These are phyloP conservation scores for Sparidentex hasta DNA, from an alignment of 2,797 vertebrate genomes.

Conservation along the genomic window DNA sequence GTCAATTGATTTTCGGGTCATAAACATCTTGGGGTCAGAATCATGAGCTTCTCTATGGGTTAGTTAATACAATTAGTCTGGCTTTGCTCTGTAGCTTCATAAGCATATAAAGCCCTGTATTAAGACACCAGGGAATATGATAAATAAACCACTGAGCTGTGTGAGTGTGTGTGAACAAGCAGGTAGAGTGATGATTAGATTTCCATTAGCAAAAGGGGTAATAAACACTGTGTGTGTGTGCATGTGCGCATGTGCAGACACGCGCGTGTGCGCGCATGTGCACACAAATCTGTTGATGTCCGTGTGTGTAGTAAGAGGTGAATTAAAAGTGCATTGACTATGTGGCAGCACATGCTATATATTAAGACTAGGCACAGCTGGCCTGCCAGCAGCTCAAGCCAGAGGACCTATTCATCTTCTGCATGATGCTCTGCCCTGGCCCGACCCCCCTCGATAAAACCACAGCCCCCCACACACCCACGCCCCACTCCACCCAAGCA, in stretches of 20 bases:
- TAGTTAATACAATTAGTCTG: conserved; percentile 77
- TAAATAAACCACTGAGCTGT: conserved; percentile 66
- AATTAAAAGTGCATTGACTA: conserved; percentile 92
- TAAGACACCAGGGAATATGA: conserved; percentile 69
- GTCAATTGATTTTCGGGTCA: conserved; percentile 72
- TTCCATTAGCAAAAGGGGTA: conserved; percentile 74
- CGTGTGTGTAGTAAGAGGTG: conserved; percentile 76
- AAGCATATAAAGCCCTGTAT: conserved; percentile 53
- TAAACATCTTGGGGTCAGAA: conserved; percentile 73
- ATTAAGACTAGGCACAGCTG: conserved; percentile 82
- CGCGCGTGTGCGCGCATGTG: conserved; percentile 30
- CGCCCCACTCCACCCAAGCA: conserved; percentile 72
- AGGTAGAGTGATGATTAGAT: conserved; percentile 76
- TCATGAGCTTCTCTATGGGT: conserved; percentile 58
- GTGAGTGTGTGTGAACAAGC: conserved; percentile 57
- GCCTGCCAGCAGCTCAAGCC: conserved; percentile 75
- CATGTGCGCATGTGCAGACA: conserved; percentile 9
- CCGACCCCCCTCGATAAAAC: conserved; percentile 73
- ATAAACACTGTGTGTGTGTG: conserved; percentile 55
- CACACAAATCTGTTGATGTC: conserved; percentile 54
- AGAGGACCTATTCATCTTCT: conserved; percentile 85
- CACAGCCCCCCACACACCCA: conserved; percentile 62
- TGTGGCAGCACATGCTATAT: conserved; percentile 89
- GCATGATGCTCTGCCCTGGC: conserved; percentile 50
- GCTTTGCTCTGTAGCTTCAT: conserved; percentile 54